Conservation (phyloP, 2,113 vertebrate genomes). For the Ciconia stormi region DNA sequence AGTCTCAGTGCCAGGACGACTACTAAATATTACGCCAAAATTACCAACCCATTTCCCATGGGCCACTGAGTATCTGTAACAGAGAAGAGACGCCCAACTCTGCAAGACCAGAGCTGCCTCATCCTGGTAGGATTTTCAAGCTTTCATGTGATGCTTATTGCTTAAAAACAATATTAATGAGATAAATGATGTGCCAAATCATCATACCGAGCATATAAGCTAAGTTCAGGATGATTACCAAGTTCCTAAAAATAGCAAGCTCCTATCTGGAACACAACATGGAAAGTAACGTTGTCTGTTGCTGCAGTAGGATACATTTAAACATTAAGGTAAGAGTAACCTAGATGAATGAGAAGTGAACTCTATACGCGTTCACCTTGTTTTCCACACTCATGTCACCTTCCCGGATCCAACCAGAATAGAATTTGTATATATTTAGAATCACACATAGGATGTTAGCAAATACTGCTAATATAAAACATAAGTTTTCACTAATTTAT, state of each 20-base stretch:
- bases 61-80: not conserved
- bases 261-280: constrained; percentile 9
- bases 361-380: not conserved
- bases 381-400: constrained; percentile 43
- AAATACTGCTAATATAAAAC: constrained; percentile 46
- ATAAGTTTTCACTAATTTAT: constrained; percentile 6
- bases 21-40: not conserved
- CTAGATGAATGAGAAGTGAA: constrained; percentile 59
- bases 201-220: not conserved
- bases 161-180: not conserved
- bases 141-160: not conserved
- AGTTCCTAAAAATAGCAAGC: constrained; percentile 34
- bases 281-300: constrained; percentile 34
- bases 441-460: constrained; percentile 20
- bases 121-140: not conserved
- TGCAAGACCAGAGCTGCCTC: not conserved
- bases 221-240: constrained; percentile 3
- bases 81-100: not conserved
- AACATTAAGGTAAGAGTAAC: constrained; percentile 17
- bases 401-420: constrained; percentile 43
- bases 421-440: constrained; percentile 66
- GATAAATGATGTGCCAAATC: not conserved
- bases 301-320: constrained; percentile 28
- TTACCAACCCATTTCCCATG: not conserved
- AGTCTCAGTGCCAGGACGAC: not conserved